Evolutionary conservation across 2,113 vertebrate species (phyloP), one percentile per base, ranked within the genome.

Genomic region (Odocoileus virginianus): DNA sequence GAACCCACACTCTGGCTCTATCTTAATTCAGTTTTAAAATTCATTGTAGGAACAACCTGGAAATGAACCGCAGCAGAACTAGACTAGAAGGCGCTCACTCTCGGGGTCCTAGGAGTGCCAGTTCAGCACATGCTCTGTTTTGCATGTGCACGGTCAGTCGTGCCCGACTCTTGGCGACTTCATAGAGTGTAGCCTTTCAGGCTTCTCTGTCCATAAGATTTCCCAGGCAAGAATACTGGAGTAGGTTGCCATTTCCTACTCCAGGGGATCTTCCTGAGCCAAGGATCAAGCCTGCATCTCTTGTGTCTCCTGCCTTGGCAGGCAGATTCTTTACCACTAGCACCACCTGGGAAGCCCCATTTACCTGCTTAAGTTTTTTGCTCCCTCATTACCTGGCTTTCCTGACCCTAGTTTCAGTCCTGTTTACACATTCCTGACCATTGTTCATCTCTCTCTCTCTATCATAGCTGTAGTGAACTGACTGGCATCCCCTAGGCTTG

Each of bases 21-120:
- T 28, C 47, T 43, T 57, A 52, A 91, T 23, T 93, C 43, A 17
- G 25, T 60, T 93, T 83, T 97, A 33, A 81, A 64, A 87, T 89
- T 67, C 2, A 78, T 3, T 15, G 61, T 87, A 61, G 45, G 55
- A 91, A 43, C 28, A 94, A 54, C 3, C 15, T 54, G 57, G 28
- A 88, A 79, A 64, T n/a, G n/a, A 40, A 87, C 50, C 23, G n/a
- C 6, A 40, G 7, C 61, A 83, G 45, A 50, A 36, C 23, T 76
- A 54, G 27, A 84, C 9, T 5, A 61, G 13, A 25, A 67, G 28
- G 55, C 4, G 12, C 1, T 43, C 8, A 25, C 16, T 43, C 50
- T 85, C 10, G 2, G 6, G 7, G 8, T 2, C 10, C 40, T 19
- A 13, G n/a, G 5, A 4, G 8, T 27, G 12, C 3, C 57, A 12